A percentile compares a stretch with the other conserved stretches of the same genome.
Evolutionary conservation across 2,113 vertebrate species (phyloP).

Genomic region (Ibidorhyncha struthersii): DNA sequence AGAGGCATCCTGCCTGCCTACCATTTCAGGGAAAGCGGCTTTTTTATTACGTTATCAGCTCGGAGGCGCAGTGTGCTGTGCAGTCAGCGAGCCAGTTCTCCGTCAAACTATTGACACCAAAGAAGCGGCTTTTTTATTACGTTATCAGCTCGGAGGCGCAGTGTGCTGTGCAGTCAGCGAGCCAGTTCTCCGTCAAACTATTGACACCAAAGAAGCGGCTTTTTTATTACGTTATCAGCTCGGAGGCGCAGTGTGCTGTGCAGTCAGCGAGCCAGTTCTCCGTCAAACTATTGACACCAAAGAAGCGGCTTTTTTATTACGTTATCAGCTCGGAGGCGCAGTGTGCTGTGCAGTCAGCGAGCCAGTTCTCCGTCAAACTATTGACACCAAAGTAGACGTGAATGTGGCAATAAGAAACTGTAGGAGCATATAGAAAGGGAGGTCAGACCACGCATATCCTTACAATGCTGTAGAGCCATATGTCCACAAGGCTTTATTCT

Average conservation of each 20-base stretch:
- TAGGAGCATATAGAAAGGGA: accelerated
- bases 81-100: accelerated
- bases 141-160: too few relatives aligned
- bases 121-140: too few relatives aligned
- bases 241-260: too few relatives aligned
- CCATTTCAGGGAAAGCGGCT: background rate
- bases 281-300: too few relatives aligned
- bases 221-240: too few relatives aligned
- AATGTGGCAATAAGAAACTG: accelerated
- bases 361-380: background rate
- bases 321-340: accelerated
- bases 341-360: accelerated
- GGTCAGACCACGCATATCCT: accelerated
- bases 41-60: accelerated
- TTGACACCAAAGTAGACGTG: accelerated
- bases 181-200: too few relatives aligned
- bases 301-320: background rate
- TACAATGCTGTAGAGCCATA: accelerated
- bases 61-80: accelerated
- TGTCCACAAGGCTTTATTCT: background rate
- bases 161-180: too few relatives aligned
- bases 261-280: too few relatives aligned
- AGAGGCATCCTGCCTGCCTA: background rate
- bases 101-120: background rate
- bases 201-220: too few relatives aligned